Conservation (phyloP, 2,888 invertebrate species). For the Apotomis turbidana region DNA sequence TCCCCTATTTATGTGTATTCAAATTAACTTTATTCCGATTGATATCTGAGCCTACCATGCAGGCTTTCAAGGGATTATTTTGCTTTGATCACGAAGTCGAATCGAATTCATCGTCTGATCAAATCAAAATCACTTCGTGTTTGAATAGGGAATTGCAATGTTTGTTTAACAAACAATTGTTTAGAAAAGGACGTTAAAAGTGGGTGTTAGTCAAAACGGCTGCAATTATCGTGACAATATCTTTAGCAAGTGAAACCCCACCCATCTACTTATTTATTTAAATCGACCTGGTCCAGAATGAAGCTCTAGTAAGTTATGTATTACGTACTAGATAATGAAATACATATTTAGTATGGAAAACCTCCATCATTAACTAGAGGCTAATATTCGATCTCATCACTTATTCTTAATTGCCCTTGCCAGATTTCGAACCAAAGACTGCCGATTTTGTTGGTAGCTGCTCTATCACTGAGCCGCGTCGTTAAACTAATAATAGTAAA, state of each 20-base stretch:
- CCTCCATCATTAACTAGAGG: too few species aligned
- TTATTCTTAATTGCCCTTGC: too few species aligned
- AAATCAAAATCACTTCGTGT: conserved; percentile 44
- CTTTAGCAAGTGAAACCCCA: background rate
- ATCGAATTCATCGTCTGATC: conserved; percentile 21
- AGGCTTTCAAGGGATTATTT: conserved; percentile 60
- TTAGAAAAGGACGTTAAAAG: background rate
- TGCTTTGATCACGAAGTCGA: conserved; percentile 29
- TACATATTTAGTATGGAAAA: too few species aligned
- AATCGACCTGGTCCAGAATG: too few species aligned
- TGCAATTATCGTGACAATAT: conserved; percentile 2
- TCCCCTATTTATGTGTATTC: conserved; percentile 69
- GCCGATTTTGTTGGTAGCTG: too few species aligned
- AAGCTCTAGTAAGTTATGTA: too few species aligned
- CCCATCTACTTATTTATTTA: too few species aligned
- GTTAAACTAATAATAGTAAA: too few species aligned
- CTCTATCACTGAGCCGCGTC: too few species aligned
- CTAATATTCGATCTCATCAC: too few species aligned
- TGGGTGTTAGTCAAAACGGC: background rate
- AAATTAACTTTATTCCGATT: conserved; percentile 50
- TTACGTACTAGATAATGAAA: too few species aligned
- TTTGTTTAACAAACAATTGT: conserved; percentile 21
- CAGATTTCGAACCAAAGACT: too few species aligned
- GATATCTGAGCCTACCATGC: conserved; percentile 72
- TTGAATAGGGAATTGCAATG: conserved; percentile 56